phyloP scores from a whole-genome alignment of 2,888 invertebrate species.

The Dryocosmus kuriphilus region DNA sequence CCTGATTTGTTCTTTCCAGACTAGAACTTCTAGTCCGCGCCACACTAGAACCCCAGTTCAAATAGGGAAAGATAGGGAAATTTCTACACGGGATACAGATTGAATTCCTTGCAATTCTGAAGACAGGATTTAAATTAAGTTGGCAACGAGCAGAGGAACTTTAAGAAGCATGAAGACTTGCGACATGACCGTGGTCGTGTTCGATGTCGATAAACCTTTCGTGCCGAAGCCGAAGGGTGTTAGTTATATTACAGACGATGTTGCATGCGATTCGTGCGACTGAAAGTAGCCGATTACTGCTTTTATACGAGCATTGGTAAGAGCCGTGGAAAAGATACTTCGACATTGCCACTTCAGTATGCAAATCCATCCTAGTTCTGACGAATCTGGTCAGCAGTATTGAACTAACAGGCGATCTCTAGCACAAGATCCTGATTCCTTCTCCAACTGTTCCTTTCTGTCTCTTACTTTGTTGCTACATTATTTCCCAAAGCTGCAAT shows the following conservation, averaged over 20 bases:
- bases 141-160: conserved; percentile 24
- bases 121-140: conserved; percentile 14
- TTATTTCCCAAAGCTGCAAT: conserved; percentile 23
- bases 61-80: too few relatives aligned
- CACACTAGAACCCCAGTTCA: too few relatives aligned
- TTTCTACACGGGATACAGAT: too few relatives aligned
- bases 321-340: conserved; percentile 52
- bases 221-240: conserved; percentile 51
- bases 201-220: conserved; percentile 53
- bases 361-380: conserved; percentile 52
- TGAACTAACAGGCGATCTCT: conserved; percentile 19
- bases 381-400: conserved; percentile 53
- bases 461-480: conserved; percentile 6
- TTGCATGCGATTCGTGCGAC: conserved; percentile 41
- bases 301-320: conserved; percentile 32
- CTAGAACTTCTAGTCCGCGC: too few relatives aligned
- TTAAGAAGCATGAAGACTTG: conserved; percentile 44
- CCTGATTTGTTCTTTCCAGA: too few relatives aligned
- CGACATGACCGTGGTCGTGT: conserved; percentile 47
- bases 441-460: conserved; percentile 10
- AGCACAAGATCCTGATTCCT: conserved; percentile 4
- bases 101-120: not conserved
- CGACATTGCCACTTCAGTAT: conserved; percentile 58
- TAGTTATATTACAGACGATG: conserved; percentile 44
- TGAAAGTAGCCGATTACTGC: conserved; percentile 42